Conservation (phyloP, 2,888 invertebrate species). For the Coremacera marginata region DNA sequence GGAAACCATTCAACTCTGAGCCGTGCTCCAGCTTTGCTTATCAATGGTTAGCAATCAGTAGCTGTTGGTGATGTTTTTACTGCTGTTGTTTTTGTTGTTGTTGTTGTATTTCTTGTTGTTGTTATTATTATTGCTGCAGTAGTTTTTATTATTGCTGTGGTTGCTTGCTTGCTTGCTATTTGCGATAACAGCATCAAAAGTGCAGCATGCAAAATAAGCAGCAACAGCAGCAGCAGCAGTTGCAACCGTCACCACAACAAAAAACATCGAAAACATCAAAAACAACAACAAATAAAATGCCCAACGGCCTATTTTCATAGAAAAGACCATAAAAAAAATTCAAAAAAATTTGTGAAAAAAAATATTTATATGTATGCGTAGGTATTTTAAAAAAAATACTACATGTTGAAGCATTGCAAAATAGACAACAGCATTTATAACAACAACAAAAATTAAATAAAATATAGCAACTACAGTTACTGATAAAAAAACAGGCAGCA, state of each 20-base stretch:
- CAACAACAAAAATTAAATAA: not conserved
- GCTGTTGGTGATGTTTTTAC: not conserved
- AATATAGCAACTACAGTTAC: no score
- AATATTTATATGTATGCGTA: no score
- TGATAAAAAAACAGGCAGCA: no score
- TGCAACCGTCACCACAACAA: not conserved
- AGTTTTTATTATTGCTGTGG: not conserved
- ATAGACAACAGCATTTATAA: not conserved
- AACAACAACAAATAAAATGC: not conserved
- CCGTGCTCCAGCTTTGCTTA: slow-evolving; percentile 13
- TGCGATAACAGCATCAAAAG: slow-evolving; percentile 16
- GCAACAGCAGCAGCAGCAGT: slow-evolving; percentile 4
- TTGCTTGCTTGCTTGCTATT: not conserved
- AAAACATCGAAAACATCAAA: not conserved
- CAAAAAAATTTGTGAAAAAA: no score
- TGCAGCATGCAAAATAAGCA: slow-evolving; percentile 11
- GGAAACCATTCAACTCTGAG: slow-evolving; percentile 32
- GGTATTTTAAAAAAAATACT: no score
- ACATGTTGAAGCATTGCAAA: not conserved
- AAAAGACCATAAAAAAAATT: no score
- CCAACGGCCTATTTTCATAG: no score
- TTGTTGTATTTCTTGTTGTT: not conserved
- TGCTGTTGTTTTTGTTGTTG: not conserved
- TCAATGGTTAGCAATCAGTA: slow-evolving; percentile 27
- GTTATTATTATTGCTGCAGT: not conserved